Percentiles rank a stretch among this genome's conserved stretches.
phyloP scores from a whole-genome alignment of 1,140 invertebrate species.

The Drosophila prosaltans region DNA sequence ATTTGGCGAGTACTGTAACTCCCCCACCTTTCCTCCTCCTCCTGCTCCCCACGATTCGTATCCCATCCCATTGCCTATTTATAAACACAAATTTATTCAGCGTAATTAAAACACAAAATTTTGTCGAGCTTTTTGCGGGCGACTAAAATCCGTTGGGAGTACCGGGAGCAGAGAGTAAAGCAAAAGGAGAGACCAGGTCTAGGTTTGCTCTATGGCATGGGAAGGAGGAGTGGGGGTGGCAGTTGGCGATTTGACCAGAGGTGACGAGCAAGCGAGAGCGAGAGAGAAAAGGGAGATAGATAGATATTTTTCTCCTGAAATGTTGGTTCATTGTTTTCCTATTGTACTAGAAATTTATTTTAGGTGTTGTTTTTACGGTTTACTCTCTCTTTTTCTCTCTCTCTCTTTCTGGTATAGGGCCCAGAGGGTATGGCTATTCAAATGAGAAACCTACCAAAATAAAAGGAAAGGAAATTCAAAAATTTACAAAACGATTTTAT shows the following conservation, averaged over 20 bases:
- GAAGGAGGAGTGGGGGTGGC: too few species aligned
- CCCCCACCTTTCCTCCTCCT: background rate
- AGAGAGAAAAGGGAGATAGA: background rate
- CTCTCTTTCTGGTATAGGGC: background rate
- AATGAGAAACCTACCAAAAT: background rate
- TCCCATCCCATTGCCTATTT: conserved; percentile 64
- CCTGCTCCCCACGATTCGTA: conserved; percentile 15
- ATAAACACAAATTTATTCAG: conserved; percentile 82
- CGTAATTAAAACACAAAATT: conserved; percentile 82
- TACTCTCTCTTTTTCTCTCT: conserved; percentile 12
- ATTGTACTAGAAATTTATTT: conserved; percentile 58
- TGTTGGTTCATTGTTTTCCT: conserved; percentile 62
- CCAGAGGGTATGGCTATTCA: conserved; percentile 8
- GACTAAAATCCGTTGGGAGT: conserved; percentile 37
- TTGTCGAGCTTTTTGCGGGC: conserved; percentile 32
- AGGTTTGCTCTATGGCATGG: background rate
- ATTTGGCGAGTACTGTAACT: background rate
- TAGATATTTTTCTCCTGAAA: too few species aligned
- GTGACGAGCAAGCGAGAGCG: conserved; percentile 29
- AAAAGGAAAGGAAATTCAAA: background rate
- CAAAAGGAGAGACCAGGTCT: conserved; percentile 16
- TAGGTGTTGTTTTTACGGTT: conserved; percentile 36
- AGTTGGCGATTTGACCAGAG: background rate
- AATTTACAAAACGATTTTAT: conserved; percentile 5
- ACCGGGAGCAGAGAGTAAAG: background rate